Evolutionary conservation across 2,888 invertebrate genomes (phyloP), one percentile per base, ranked within the genome.

Genomic region (Chaitophorus viminalis): DNA sequence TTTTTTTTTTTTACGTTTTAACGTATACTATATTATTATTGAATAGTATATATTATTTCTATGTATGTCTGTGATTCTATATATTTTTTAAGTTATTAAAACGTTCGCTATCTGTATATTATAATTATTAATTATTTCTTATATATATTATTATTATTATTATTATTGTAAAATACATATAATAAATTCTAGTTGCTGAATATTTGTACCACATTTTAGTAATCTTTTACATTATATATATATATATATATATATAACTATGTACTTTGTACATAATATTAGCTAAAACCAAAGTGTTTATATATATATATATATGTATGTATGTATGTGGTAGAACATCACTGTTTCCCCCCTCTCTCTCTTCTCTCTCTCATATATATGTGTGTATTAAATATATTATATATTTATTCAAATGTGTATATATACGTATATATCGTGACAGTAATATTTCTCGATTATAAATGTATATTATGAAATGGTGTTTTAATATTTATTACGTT

Each of bases 251-350:
- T 74, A 54, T 21, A 9, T 46, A 31, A 65, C 65, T 33, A 36
- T 54, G 21, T 46, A 39, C 60, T 46, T 77, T 74, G 76, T 85
- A 85, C 25, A 76, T 85, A 82, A 33, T 77, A 77, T 77, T 76
- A 85, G 85, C 85, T 85, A 52, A 85, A 85, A 85, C 85, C 85
- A 85, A 85, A 85, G 85, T 77, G 76, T 85, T 85, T n/a, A n/a
- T n/a, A n/a, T n/a, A n/a, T n/a, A n/a, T n/a, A n/a, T n/a, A n/a
- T n/a, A n/a, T n/a, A n/a, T n/a, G n/a, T n/a, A n/a, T n/a, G n/a
- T n/a, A n/a, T n/a, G n/a, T n/a, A 68, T 77, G 85, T 77, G 76
- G 77, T 85, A 77, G 77, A 52, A 77, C 70, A 78, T 85, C 77
- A 68, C 77, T 74, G 52, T 86, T 79, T 86, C n/a, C n/a, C n/a